Conservation (phyloP, 2,888 invertebrate species). For the Tetropium fuscum region DNA sequence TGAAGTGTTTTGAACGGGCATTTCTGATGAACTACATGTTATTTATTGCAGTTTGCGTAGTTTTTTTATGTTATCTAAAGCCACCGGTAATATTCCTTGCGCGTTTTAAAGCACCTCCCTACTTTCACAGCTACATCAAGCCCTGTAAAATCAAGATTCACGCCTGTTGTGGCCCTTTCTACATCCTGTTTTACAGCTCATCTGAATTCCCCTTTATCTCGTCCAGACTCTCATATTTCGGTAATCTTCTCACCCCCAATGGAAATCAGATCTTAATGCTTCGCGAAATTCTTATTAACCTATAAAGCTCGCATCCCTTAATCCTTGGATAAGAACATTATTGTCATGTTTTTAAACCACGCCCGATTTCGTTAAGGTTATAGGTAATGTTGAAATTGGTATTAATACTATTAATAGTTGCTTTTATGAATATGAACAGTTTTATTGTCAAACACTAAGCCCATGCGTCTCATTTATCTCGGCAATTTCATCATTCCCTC, state of each 20-base stretch:
- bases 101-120: neutral
- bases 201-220: conserved; percentile 23
- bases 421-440: no score
- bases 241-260: neutral
- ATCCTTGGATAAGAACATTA: neutral
- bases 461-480: no score
- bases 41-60: neutral
- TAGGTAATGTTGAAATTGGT: no score
- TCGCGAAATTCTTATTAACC: conserved; percentile 1
- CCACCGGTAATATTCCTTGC: neutral
- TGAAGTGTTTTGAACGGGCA: neutral
- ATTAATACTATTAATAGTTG: no score
- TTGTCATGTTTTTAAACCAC: neutral
- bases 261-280: conserved; percentile 7
- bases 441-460: no score
- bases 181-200: conserved; percentile 19
- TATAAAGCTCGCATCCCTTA: neutral
- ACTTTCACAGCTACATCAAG: conserved; percentile 3
- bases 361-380: no score
- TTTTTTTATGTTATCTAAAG: neutral
- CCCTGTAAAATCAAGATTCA: conserved; percentile 22
- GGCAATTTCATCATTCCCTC: no score
- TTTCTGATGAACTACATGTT: neutral
- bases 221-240: conserved; percentile 23
- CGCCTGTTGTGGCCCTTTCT: conserved; percentile 22